Base-by-base conservation (phyloP, 2,888 invertebrate species). In the Parasteatoda lunata region DNA sequence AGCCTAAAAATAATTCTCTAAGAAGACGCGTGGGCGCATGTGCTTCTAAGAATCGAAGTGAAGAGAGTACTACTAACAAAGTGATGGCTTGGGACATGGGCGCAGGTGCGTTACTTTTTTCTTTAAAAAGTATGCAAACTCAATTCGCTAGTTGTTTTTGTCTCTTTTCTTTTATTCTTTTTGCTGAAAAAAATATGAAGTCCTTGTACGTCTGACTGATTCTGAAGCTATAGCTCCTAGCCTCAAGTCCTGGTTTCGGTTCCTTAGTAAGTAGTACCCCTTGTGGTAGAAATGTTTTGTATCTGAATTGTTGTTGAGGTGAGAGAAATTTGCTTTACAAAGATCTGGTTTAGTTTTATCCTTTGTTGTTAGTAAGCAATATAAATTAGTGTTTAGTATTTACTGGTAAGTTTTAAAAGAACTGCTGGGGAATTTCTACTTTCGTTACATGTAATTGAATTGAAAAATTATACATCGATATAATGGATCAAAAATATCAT, bases 91-190 rank as follows among this genome's bases (percentile, higher is more conserved):
- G 81, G 81, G 81, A 81, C 75, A 68, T 47, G 48, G 81, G 49
- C 75, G 75, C 81, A 81, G 81, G 81, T 81, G 81, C 68, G 59
- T 51, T 66, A 59, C 69, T 68, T 30, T 81, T 81, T 81, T 52
- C 66, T 75, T 69, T n/a, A 52, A n/a, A n/a, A 49, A 15, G 30
- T 47, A 68, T 59, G 5, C 45, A 11, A 66, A 30, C 59, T 11
- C 15, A 1, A 47, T 52, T 45, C 52, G 4, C 51, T 51, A n/a
- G 49, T 47, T 30, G 8, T 30, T 11, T 11, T 72, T 30, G 11
- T 49, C 13, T 30, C 54, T n/a, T 48, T 70, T 49, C 49, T 70
- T 70, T 9, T 49, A n/a, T n/a, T 70, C 49, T n/a, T 48, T 70
- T 11, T 49, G 48, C 5, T 70, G n/a, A 52, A 7, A 45, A 15